These are phyloP conservation scores for Poecile montanus DNA, from an alignment of 2,797 vertebrate genomes.

Conservation along the genomic window DNA sequence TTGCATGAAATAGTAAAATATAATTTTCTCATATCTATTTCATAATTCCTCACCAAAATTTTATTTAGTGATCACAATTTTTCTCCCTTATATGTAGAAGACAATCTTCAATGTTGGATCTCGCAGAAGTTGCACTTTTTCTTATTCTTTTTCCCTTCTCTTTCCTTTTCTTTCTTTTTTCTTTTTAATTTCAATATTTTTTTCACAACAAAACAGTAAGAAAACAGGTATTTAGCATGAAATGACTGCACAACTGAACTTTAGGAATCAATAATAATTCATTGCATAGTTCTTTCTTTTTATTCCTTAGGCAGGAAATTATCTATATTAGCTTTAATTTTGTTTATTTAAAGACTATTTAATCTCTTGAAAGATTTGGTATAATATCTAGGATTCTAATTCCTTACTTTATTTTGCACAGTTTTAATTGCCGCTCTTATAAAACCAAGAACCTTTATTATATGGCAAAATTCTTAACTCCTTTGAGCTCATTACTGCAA, in stretches of 20 bases:
- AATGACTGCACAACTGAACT: background rate
- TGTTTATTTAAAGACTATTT: background rate
- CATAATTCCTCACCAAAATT: background rate
- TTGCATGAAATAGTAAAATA: background rate
- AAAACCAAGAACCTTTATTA: background rate
- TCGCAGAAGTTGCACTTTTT: fast-evolving
- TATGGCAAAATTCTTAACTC: background rate
- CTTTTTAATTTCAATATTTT: background rate
- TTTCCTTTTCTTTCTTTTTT: too few relatives aligned
- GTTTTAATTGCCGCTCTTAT: background rate
- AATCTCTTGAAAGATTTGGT: background rate
- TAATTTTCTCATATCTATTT: background rate
- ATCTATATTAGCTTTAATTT: background rate
- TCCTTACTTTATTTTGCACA: background rate
- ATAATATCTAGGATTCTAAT: background rate
- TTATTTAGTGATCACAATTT: background rate
- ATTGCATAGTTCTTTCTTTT: background rate
- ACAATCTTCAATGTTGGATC: background rate
- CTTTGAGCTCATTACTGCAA: background rate
- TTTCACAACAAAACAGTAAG: background rate
- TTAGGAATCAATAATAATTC: background rate
- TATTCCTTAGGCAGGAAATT: background rate
- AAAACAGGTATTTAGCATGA: background rate
- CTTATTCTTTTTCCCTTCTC: fast-evolving
- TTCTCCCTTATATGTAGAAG: background rate